Conservation (phyloP, 2,888 invertebrate species). For the Heterodera filipjevi region DNA sequence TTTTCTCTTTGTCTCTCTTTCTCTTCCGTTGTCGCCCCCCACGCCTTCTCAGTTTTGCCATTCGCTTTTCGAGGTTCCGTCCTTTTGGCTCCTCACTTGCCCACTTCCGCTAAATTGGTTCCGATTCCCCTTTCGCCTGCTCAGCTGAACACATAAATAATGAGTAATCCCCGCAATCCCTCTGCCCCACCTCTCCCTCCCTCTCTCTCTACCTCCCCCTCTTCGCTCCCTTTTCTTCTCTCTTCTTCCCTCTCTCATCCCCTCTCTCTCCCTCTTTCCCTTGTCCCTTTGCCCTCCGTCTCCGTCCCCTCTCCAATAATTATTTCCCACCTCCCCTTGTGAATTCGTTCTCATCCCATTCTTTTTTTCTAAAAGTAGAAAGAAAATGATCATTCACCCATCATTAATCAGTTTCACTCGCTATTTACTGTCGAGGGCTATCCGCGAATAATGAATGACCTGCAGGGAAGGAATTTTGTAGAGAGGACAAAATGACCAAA, state of each 20-base stretch:
- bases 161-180: constrained; percentile 18
- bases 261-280: neutral
- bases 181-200: neutral
- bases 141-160: constrained; percentile 15
- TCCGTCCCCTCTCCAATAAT: neutral
- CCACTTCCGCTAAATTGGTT: constrained; percentile 19
- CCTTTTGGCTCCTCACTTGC: neutral
- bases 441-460: neutral
- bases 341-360: neutral
- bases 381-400: neutral
- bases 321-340: neutral
- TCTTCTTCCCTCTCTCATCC: neutral
- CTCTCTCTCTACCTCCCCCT: neutral
- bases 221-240: no score
- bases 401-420: neutral
- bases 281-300: neutral
- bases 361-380: neutral
- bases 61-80: neutral
- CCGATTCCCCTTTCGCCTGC: neutral
- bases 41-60: neutral
- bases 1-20: no score
- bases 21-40: neutral
- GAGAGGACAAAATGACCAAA: no score
- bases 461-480: neutral
- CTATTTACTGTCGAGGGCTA: neutral